Evolutionary conservation across 1,140 invertebrate species (phyloP), one percentile per base, ranked within the genome.

Genomic region (Calosoma granatense): DNA sequence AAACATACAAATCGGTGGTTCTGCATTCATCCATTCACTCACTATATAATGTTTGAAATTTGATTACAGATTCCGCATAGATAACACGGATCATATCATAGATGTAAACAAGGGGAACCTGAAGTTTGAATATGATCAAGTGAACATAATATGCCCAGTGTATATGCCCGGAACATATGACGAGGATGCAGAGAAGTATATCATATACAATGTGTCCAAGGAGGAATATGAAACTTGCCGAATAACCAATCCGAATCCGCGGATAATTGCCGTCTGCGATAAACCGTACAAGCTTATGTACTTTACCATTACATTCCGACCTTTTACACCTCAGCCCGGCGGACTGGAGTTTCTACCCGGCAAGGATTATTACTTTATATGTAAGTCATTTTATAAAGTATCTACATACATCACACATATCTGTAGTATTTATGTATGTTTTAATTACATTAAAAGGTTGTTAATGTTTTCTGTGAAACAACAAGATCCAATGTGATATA

Each of bases 11-110:
- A n/a, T n/a, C n/a, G n/a, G n/a, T n/a, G n/a, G n/a, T n/a, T n/a
- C n/a, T n/a, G n/a, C n/a, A n/a, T n/a, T n/a, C n/a, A n/a, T n/a
- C n/a, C n/a, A n/a, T n/a, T n/a, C n/a, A n/a, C n/a, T n/a, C n/a
- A n/a, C n/a, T n/a, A n/a, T n/a, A n/a, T n/a, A n/a, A n/a, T n/a
- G n/a, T n/a, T n/a, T n/a, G n/a, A n/a, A n/a, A n/a, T 63, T 63
- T 57, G 74, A 64, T 84, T 83, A 66, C 79, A 95, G 92, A 85
- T 95, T 95, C 78, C 85, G 92, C 72, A 94, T 94, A 83, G 92
- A 94, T 79, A 95, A 95, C 73, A 95, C 92, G 21, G 92, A 95
- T 74, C 92, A 95, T 74, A 93, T 95, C 72, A 94, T 94, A 69
- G 92, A 94, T 73, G 87, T 95, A 60, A 95, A 95, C 78, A 92